Percentiles rank a stretch among this genome's conserved stretches.
These are phyloP conservation scores for Hippoglossus hippoglossus DNA, from an alignment of 2,797 vertebrate genomes.

Conservation along the genomic window DNA sequence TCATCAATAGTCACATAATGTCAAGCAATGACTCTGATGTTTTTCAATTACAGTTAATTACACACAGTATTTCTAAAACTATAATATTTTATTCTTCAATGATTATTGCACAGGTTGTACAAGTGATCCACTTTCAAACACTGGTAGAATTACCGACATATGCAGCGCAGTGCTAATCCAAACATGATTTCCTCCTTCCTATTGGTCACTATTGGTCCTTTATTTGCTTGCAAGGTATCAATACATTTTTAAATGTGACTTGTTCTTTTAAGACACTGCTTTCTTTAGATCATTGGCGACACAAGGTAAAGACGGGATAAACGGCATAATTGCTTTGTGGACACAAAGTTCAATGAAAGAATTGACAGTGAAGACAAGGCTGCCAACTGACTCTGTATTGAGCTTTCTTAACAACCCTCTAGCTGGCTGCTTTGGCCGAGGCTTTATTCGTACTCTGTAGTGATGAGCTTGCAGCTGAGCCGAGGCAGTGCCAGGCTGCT, in stretches of 20 bases:
- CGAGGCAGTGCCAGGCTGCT: constrained; percentile 45
- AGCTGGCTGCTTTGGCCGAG: constrained; percentile 24
- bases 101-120: too few species aligned
- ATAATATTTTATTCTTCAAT: too few species aligned
- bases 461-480: constrained; percentile 60
- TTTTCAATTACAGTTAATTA: too few species aligned
- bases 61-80: too few species aligned
- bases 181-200: background rate
- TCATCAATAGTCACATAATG: too few species aligned
- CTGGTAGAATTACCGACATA: background rate
- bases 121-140: background rate
- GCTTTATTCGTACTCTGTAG: constrained; percentile 44
- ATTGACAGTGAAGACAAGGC: constrained; percentile 6
- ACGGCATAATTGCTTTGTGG: background rate
- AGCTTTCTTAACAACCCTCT: constrained; percentile 31
- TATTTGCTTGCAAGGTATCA: background rate
- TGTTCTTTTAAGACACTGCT: background rate
- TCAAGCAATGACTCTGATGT: too few species aligned
- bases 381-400: constrained; percentile 25
- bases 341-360: constrained; percentile 21
- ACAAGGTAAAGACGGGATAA: background rate
- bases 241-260: background rate
- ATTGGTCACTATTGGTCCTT: background rate
- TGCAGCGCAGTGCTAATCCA: background rate
- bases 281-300: background rate